A percentile compares a stretch with the other conserved stretches of the same genome.
phyloP scores from a whole-genome alignment of 2,888 invertebrate genomes.

The Ectropis crepuscularia region DNA sequence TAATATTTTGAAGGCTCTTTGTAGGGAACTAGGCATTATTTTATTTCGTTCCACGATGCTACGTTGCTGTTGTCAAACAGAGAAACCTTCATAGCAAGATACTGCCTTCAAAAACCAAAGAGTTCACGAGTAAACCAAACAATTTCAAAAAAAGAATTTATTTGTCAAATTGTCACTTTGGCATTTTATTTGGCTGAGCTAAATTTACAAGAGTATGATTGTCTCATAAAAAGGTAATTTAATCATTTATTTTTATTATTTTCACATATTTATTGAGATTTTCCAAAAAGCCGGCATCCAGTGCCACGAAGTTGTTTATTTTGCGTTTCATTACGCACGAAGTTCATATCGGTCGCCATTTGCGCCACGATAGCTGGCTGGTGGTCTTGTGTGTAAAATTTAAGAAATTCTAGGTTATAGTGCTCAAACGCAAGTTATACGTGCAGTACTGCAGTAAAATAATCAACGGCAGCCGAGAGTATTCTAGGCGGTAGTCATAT shows the following conservation, averaged over 20 bases:
- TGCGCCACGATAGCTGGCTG: conserved; percentile 80
- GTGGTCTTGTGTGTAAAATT: conserved; percentile 66
- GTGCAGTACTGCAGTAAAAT: conserved; percentile 68
- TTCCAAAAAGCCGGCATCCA: conserved; percentile 54
- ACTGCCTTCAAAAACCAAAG: conserved; percentile 7
- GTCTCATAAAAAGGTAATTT: conserved; percentile 72
- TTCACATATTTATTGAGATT: conserved; percentile 42
- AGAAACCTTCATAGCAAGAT: no score
- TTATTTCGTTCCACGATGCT: no score
- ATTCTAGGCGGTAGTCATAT: conserved; percentile 26
- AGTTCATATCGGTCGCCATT: conserved; percentile 81
- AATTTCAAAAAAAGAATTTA: conserved; percentile 36
- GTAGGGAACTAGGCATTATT: no score
- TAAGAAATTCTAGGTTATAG: conserved; percentile 77
- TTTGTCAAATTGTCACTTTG: conserved; percentile 59
- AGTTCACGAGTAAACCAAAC: conserved; percentile 12
- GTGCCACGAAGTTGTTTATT: conserved; percentile 65
- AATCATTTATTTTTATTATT: conserved; percentile 49
- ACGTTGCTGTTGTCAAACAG: no score
- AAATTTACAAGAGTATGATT: conserved; percentile 83
- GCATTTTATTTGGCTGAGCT: conserved; percentile 75
- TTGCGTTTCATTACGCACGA: conserved; percentile 56
- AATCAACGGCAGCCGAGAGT: conserved; percentile 24
- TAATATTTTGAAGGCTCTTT: no score
- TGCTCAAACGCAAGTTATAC: conserved; percentile 64